Percentiles rank a stretch among this genome's conserved stretches.
Conservation (phyloP, 2,797 vertebrate genomes). For the Mus minutoides region DNA sequence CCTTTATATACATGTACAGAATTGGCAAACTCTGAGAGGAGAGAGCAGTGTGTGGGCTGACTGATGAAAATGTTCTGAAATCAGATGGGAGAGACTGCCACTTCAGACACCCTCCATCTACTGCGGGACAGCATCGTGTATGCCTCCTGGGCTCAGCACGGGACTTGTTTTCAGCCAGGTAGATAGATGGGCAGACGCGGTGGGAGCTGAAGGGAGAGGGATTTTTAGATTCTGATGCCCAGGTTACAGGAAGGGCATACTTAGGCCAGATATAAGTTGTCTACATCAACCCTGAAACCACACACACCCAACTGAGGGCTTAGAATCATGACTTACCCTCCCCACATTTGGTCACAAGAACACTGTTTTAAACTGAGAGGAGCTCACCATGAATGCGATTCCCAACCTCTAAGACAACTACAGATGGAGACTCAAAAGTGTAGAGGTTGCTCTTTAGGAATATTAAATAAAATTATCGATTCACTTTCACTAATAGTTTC, state of each 20-base stretch:
- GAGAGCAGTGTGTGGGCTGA: too few relatives aligned
- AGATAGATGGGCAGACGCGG: background rate
- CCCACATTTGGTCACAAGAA: background rate
- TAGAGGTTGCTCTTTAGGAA: background rate
- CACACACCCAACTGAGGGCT: background rate
- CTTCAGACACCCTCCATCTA: background rate
- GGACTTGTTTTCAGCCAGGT: background rate
- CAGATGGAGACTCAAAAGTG: background rate
- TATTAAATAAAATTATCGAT: background rate
- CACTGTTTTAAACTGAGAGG: background rate
- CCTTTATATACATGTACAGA: background rate
- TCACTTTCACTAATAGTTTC: background rate
- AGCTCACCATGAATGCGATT: background rate
- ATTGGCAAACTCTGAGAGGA: background rate
- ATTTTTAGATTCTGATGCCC: background rate
- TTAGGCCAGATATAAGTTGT: background rate
- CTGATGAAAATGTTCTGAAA: background rate
- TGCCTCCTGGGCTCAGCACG: background rate
- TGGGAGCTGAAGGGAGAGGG: rapidly evolving
- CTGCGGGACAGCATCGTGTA: background rate
- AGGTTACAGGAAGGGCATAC: background rate
- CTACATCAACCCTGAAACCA: background rate
- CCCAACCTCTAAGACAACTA: background rate
- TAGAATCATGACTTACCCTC: background rate
- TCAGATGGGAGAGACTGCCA: background rate